Evolutionary conservation across 2,888 invertebrate species (phyloP), one percentile per base, ranked within the genome.

Genomic region (Aethes cnicana): DNA sequence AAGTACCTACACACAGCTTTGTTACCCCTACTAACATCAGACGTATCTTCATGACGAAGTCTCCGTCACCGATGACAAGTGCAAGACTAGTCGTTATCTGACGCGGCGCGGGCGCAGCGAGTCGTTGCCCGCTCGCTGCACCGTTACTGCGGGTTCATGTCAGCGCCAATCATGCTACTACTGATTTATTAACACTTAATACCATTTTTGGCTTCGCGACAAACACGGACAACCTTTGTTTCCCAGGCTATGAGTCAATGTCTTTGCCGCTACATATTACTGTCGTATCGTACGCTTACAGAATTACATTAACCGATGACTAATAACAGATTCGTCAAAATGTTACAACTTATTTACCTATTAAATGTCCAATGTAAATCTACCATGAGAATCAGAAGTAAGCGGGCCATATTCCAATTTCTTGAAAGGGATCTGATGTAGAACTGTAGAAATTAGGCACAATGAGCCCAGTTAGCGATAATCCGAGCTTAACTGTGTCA

Each of bases 111-210:
- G 63, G 58, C 61, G 73, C 66, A 69, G 62, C 69, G 71, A 77
- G 87, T 86, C 88, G 85, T 72, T 82, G 87, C 71, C 84, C 86
- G 79, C 71, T 84, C 86, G 79, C 76, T 54, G 67, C 68, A 87
- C 74, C 72, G 87, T 87, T 88, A 88, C 43, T 25, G 18, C 36
- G 43, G 35, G 50, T 43, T 33, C 43, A 23, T 37, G 36, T 37
- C 62, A 66, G 48, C 62, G 54, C 47, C 47, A 32, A 30, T 30
- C 35, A 32, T 20, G 28, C 25, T 36, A 37, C 44, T 44, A 50
- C 37, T 28, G 43, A 37, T 36, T 50, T 50, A 50, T 50, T 25
- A 50, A 25, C 50, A 32, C 23, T 50, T 23, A 43, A 44, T 44
- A 37, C 37, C 36, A 21, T n/a, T 30, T 47, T 44, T 43, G 43